These are phyloP conservation scores for Unio delphinus DNA, from an alignment of 2,888 invertebrate genomes.

Conservation along the genomic window DNA sequence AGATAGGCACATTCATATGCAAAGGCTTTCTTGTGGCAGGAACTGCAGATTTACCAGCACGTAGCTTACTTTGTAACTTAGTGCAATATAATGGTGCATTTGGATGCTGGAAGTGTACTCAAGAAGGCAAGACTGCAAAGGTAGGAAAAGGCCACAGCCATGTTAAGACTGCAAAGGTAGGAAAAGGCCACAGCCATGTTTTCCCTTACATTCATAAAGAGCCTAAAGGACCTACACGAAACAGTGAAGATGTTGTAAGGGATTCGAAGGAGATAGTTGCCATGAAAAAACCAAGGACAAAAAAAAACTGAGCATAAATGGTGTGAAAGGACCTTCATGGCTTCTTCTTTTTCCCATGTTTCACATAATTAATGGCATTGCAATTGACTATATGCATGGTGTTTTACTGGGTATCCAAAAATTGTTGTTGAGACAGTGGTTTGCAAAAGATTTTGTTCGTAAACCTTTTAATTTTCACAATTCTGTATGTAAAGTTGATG, in stretches of 20 bases:
- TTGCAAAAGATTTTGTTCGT: neutral
- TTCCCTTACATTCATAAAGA: conserved; percentile 8
- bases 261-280: conserved; percentile 2
- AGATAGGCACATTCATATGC: conserved; percentile 3
- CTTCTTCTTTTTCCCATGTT: too few species aligned
- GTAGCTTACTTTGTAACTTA: conserved; percentile 10
- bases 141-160: conserved; percentile 9
- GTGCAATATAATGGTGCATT: conserved; percentile 17
- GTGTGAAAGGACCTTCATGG: neutral
- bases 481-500: neutral
- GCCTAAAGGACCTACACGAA: conserved; percentile 9
- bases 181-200: too few species aligned
- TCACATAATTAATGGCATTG: too few species aligned
- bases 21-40: conserved; percentile 7
- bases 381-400: conserved; percentile 22
- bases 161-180: too few species aligned
- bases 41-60: conserved; percentile 17
- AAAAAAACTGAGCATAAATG: conserved; percentile 19
- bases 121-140: conserved; percentile 9
- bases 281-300: conserved; percentile 6
- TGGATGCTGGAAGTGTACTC: conserved; percentile 14
- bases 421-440: conserved; percentile 12
- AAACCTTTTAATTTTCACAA: neutral
- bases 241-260: neutral
- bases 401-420: conserved; percentile 13